Conservation (phyloP, 2,113 vertebrate genomes). For the Engraulis encrasicolus region DNA sequence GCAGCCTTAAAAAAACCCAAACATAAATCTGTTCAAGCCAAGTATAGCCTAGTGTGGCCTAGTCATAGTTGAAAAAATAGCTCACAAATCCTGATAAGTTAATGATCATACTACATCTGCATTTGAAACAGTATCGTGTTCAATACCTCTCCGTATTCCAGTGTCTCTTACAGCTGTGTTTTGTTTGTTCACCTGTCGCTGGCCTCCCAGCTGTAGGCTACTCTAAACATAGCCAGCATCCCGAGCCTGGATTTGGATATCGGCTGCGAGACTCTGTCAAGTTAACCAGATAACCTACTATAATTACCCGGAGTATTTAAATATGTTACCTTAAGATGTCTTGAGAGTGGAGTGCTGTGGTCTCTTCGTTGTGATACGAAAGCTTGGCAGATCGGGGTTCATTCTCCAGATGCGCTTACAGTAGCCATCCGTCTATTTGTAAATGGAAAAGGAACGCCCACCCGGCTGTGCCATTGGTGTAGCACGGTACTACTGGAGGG, state of each 20-base stretch:
- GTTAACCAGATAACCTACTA: background rate
- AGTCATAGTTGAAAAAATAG: background rate
- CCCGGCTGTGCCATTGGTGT: constrained; percentile 60
- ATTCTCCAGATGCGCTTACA: constrained; percentile 5
- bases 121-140: background rate
- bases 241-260: background rate
- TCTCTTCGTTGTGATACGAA: background rate
- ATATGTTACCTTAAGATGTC: background rate
- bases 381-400: background rate
- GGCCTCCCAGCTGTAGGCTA: background rate
- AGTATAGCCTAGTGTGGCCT: background rate
- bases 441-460: constrained; percentile 41
- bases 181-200: background rate
- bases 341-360: background rate
- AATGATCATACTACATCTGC: background rate
- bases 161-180: background rate
- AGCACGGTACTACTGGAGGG: background rate
- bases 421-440: constrained; percentile 13
- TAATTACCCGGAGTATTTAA: background rate
- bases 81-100: no score
- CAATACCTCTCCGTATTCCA: background rate
- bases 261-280: background rate
- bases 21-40: no score
- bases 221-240: constrained; percentile 9
- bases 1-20: background rate